Conservation (phyloP, 2,113 vertebrate species). For the Rhinolophus ferrumequinum region DNA sequence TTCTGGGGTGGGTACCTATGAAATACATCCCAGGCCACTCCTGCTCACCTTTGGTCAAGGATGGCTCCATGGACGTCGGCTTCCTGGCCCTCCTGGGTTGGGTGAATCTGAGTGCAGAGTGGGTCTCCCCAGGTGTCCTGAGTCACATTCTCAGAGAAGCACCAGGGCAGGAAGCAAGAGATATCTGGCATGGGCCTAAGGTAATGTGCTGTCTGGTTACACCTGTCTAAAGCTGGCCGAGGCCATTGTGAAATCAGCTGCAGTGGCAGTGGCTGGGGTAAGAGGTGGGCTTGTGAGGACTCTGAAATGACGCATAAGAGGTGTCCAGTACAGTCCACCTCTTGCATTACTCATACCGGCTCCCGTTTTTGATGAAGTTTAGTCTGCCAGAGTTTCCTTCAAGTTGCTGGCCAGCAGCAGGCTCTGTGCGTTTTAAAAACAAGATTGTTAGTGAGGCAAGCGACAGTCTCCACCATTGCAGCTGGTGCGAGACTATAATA, state of each 20-base stretch:
- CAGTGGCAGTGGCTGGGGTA: rapidly evolving
- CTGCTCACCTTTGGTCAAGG: rapidly evolving
- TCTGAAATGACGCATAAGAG: rapidly evolving
- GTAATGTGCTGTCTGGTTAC: rapidly evolving
- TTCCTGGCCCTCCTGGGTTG: not conserved
- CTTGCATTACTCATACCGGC: rapidly evolving
- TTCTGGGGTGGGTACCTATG: not conserved
- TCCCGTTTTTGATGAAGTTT: not conserved
- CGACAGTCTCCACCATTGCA: rapidly evolving
- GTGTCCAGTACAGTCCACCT: rapidly evolving
- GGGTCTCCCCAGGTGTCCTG: rapidly evolving
- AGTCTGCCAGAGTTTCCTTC: not conserved
- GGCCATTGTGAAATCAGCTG: rapidly evolving
- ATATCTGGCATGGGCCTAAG: not conserved
- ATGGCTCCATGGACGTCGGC: rapidly evolving
- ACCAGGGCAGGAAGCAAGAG: not conserved
- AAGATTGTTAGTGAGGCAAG: too few species aligned
- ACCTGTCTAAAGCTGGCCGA: not conserved
- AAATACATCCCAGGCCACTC: not conserved
- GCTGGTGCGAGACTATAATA: not conserved
- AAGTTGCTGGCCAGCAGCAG: not conserved
- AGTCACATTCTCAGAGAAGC: not conserved
- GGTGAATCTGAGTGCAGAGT: not conserved
- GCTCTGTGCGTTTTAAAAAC: not conserved
- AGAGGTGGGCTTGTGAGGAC: too few species aligned